These are phyloP conservation scores for Ophiodon elongatus DNA, from an alignment of 2,113 vertebrate species.

Conservation along the genomic window DNA sequence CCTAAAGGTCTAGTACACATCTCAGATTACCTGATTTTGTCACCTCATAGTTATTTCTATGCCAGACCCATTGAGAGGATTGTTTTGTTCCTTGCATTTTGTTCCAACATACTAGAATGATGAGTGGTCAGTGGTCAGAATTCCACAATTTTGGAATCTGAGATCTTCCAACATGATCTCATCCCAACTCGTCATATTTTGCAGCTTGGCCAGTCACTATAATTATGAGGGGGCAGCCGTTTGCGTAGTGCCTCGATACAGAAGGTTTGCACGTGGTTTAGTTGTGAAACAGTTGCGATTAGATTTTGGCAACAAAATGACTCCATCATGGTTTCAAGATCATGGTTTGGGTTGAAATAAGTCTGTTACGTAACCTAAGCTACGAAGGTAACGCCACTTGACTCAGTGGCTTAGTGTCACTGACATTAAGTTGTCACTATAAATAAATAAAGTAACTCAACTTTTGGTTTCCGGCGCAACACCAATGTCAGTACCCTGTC, in stretches of 20 bases:
- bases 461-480: neutral
- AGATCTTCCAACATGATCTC: neutral
- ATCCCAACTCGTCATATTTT: neutral
- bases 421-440: neutral
- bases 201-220: neutral
- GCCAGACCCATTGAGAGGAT: neutral
- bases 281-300: neutral
- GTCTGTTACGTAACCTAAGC: neutral
- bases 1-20: constrained; percentile 3
- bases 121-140: neutral
- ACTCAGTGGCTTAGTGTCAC: neutral
- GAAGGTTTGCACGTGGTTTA: neutral
- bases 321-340: neutral
- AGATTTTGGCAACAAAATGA: neutral
- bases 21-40: neutral
- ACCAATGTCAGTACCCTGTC: neutral
- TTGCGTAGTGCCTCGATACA: neutral
- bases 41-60: neutral
- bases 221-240: neutral
- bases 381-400: neutral
- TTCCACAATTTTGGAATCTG: constrained; percentile 29
- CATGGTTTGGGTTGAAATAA: neutral
- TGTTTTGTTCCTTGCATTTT: neutral
- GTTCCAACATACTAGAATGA: neutral
- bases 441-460: neutral